Evolutionary conservation across 2,888 invertebrate genomes (phyloP).

Genomic region (Tetragonula carbonaria): DNA sequence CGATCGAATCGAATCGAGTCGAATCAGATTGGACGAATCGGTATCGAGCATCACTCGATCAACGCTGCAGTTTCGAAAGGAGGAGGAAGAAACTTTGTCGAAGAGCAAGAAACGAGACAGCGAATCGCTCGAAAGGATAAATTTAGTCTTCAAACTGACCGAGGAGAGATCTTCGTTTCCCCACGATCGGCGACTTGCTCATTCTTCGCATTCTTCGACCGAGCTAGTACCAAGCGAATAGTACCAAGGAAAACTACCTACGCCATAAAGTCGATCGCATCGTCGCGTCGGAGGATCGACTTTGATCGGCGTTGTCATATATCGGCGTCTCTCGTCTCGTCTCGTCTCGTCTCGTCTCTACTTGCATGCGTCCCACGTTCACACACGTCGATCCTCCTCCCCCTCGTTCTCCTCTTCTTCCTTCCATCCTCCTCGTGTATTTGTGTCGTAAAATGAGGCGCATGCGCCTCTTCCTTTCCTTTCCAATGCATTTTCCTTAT

Average conservation of each 20-base stretch:
- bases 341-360: no score
- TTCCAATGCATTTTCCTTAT: conserved; percentile 50
- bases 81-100: background rate
- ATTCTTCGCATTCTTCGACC: background rate
- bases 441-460: conserved; percentile 1
- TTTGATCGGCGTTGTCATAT: background rate
- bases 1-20: background rate
- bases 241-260: conserved; percentile 43
- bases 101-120: conserved; percentile 6
- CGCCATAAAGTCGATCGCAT: conserved; percentile 26
- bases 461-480: conserved; percentile 24
- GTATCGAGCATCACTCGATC: no score
- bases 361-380: background rate
- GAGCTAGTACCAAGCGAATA: conserved; percentile 38
- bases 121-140: background rate
- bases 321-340: background rate
- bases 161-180: conserved; percentile 30
- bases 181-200: background rate
- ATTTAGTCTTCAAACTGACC: background rate
- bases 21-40: background rate
- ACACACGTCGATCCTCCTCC: conserved; percentile 9
- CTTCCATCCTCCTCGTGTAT: background rate
- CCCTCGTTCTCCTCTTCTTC: no score
- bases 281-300: background rate
- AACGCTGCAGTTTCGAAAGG: background rate